Evolutionary conservation across 2,888 invertebrate genomes (phyloP).

Genomic region (Polyommatus iphigenia): DNA sequence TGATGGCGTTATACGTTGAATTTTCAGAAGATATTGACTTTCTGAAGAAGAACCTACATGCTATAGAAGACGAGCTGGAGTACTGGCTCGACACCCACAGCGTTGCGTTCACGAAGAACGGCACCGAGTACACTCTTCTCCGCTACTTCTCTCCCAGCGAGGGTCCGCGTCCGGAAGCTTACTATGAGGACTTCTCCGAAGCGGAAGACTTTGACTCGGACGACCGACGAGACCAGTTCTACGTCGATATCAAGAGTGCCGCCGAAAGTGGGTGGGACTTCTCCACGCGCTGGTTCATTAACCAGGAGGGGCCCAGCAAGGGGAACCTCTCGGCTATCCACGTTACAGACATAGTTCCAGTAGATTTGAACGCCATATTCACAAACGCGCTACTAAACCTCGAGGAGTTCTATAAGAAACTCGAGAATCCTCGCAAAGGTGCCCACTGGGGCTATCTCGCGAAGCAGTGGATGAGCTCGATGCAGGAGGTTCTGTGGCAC

Average conservation of each 20-base stretch:
- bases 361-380: conserved; percentile 90
- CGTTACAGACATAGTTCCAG: conserved; percentile 85
- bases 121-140: conserved; percentile 75
- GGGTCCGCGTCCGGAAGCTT: conserved; percentile 87
- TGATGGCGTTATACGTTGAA: conserved; percentile 85
- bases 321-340: conserved; percentile 83
- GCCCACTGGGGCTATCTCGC: conserved; percentile 76
- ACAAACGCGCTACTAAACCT: conserved; percentile 84
- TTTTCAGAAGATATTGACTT: conserved; percentile 83
- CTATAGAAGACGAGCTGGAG: conserved; percentile 82
- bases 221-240: conserved; percentile 76
- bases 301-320: conserved; percentile 76
- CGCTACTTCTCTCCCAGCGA: conserved; percentile 81
- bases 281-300: conserved; percentile 88
- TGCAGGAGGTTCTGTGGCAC: conserved; percentile 87
- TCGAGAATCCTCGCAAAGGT: conserved; percentile 72
- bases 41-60: conserved; percentile 77
- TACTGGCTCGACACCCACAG: conserved; percentile 83
- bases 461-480: conserved; percentile 79
- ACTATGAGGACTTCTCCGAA: conserved; percentile 81
- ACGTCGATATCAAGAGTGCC: conserved; percentile 86
- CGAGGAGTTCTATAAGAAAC: conserved; percentile 78
- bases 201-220: conserved; percentile 71
- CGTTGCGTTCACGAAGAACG: conserved; percentile 72
- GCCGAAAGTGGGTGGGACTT: conserved; percentile 96